Conservation (phyloP, 1,140 invertebrate species). For the Kradibia gibbosae region DNA sequence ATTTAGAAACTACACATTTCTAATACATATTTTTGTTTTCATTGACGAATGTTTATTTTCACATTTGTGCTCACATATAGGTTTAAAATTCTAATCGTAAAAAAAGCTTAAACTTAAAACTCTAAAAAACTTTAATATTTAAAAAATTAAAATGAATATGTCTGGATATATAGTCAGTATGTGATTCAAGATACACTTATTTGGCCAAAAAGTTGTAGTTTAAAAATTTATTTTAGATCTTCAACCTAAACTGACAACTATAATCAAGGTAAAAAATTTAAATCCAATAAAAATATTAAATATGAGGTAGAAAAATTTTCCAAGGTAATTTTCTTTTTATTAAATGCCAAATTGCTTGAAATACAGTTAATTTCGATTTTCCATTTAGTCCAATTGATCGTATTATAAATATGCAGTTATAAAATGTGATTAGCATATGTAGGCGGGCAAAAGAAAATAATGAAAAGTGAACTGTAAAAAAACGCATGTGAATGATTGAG, state of each 20-base stretch:
- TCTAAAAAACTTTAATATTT: too few relatives aligned
- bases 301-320: too few relatives aligned
- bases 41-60: too few relatives aligned
- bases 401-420: not conserved
- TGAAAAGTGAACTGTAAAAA: not conserved
- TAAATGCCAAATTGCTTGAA: too few relatives aligned
- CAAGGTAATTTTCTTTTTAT: too few relatives aligned
- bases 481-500: not conserved
- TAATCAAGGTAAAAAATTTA: not conserved
- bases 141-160: too few relatives aligned
- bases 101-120: too few relatives aligned
- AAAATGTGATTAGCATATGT: too few relatives aligned
- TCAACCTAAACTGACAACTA: not conserved
- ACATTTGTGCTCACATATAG: too few relatives aligned
- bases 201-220: not conserved
- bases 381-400: too few relatives aligned
- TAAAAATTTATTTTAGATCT: not conserved
- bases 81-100: too few relatives aligned
- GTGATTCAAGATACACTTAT: not conserved
- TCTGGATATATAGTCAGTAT: not conserved
- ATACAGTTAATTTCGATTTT: too few relatives aligned
- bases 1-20: not conserved
- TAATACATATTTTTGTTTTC: not conserved
- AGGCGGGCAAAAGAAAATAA: not conserved
- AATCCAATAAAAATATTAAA: not conserved